phyloP scores from a whole-genome alignment of 2,888 invertebrate species.

The Microctonus brassicae region DNA sequence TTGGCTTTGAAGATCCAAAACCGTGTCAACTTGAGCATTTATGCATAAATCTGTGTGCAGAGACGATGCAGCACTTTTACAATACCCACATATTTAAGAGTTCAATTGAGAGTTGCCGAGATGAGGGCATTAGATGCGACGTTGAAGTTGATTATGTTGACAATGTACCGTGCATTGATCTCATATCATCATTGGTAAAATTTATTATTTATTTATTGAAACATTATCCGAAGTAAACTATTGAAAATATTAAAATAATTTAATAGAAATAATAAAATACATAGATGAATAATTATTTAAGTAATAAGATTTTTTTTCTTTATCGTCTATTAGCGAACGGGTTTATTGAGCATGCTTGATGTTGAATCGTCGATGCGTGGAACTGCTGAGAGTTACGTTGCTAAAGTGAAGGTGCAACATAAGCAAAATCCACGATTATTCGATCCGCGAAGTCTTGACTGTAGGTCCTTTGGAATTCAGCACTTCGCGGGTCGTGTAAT shows the following conservation, averaged over 20 bases:
- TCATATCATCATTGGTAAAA: conserved; percentile 87
- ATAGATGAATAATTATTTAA: background rate
- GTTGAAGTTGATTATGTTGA: conserved; percentile 94
- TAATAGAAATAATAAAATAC: background rate
- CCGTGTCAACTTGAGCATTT: conserved; percentile 92
- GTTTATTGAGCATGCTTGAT: conserved; percentile 91
- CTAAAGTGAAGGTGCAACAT: conserved; percentile 85
- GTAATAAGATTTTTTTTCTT: background rate
- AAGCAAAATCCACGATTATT: conserved; percentile 85
- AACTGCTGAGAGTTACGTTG: conserved; percentile 83
- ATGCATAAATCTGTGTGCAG: conserved; percentile 95
- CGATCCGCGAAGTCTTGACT: conserved; percentile 83
- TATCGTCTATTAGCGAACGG: conserved; percentile 79
- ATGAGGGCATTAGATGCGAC: conserved; percentile 91
- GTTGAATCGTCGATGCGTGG: conserved; percentile 90
- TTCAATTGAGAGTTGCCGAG: conserved; percentile 91
- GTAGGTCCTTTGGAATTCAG: conserved; percentile 88
- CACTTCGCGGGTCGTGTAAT: conserved; percentile 90
- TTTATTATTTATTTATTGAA: no score
- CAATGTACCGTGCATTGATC: conserved; percentile 95
- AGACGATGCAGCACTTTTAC: conserved; percentile 98
- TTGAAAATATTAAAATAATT: background rate
- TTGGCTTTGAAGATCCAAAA: conserved; percentile 94
- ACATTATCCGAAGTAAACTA: no score
- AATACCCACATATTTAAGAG: conserved; percentile 97